Evolutionary conservation across 2,888 invertebrate species (phyloP), one percentile per base, ranked within the genome.

Genomic region (Epistrophe grossulariae): DNA sequence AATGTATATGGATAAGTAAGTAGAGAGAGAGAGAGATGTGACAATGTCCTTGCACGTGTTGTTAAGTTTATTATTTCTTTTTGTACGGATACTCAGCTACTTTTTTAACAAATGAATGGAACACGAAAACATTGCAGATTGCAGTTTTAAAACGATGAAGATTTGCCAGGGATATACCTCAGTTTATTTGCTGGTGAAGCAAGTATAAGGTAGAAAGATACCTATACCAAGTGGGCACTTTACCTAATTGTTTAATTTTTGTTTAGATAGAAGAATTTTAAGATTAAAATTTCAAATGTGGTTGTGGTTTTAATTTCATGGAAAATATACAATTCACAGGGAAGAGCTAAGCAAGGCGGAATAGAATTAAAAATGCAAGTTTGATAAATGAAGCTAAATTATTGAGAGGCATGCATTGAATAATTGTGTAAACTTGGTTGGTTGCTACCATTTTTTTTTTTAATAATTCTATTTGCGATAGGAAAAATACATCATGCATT

Each of bases 21-120:
- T 24, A 24, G 3, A 24, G 24, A 31, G 5, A 35, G 35, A 55
- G 15, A 38, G 28, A 38, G 17, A 57, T 64, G 64, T 66, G 73
- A 74, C 48, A 71, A 64, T 84, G 74, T 84, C 71, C 72, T 72
- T 80, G 80, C 79, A 79, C 79, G 79, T 84, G 48, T 62, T 60
- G 52, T 73, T 76, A 10, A 45, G 35, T 9, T 52, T 62, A n/a
- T 48, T 24, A 24, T 24, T 24, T 24, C 3, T 24, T 15, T 40
- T 35, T 60, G n/a, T n/a, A 0, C 17, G 35, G 28, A 28, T 57
- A 57, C 9, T 38, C 19, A 28, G 6, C 43, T 43, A 43, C 43
- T 35, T 35, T 9, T 50, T 35, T 11, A 15, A 40, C 13, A 52
- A 55, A 70, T 40, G 31, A 52, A 40, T 45, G 48, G 19, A 66